Evolutionary conservation across 2,797 vertebrate species (phyloP).

Genomic region (Poecilia picta): DNA sequence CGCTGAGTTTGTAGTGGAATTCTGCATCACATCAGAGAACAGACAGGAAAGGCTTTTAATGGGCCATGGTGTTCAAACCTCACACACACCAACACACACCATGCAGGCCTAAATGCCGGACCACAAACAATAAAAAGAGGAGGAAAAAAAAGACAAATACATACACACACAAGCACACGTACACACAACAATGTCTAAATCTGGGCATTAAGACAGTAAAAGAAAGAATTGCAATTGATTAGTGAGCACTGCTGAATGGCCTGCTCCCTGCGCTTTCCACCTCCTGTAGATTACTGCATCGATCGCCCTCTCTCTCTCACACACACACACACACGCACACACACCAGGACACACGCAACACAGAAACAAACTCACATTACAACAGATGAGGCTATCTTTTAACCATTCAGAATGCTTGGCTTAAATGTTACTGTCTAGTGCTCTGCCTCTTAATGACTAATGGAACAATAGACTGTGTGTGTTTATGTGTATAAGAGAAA

Average conservation of each 20-base stretch:
- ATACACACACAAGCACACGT: not conserved
- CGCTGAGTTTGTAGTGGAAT: not conserved
- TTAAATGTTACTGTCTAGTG: slow-evolving; percentile 72
- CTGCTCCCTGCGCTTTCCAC: slow-evolving; percentile 63
- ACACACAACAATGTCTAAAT: slow-evolving; percentile 55
- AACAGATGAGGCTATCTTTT: slow-evolving; percentile 69
- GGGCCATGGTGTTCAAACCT: not conserved
- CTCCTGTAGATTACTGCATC: slow-evolving; percentile 76
- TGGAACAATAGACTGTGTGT: slow-evolving; percentile 58
- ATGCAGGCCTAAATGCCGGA: slow-evolving; percentile 15
- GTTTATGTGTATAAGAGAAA: not conserved
- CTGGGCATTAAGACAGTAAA: slow-evolving; percentile 65
- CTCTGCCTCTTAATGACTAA: slow-evolving; percentile 69
- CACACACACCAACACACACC: not conserved
- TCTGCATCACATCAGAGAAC: not conserved
- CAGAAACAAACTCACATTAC: slow-evolving; percentile 28
- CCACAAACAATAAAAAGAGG: slow-evolving; percentile 10
- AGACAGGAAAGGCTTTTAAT: not conserved
- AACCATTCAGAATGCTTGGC: slow-evolving; percentile 65
- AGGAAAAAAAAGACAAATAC: not conserved
- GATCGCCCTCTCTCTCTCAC: slow-evolving; percentile 55
- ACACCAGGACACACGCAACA: slow-evolving; percentile 16
- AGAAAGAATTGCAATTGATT: slow-evolving; percentile 80
- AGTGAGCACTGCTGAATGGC: slow-evolving; percentile 64
- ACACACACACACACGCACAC: slow-evolving; percentile 19